Evolutionary conservation across 2,113 vertebrate genomes (phyloP).

Genomic region (Gavia stellata): DNA sequence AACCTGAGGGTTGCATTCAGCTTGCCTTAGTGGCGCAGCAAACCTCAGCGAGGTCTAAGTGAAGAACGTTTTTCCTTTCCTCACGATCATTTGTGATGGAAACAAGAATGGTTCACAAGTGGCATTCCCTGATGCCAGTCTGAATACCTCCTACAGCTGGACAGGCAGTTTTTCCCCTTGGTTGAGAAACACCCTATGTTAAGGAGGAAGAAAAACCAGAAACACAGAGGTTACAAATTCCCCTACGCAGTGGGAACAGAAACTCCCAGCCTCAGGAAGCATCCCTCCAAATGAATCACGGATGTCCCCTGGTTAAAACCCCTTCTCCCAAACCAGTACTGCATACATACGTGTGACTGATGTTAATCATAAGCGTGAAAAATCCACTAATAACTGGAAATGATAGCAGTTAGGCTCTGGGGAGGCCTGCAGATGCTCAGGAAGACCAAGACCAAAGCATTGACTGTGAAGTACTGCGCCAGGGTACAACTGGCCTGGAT

Average conservation of each 20-base stretch:
- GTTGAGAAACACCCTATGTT: neutral
- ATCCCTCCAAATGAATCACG: neutral
- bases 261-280: neutral
- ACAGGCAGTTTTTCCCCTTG: neutral
- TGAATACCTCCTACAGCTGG: neutral
- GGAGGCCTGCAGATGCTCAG: neutral
- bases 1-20: neutral
- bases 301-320: neutral
- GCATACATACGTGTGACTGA: accelerated
- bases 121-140: neutral
- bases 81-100: neutral
- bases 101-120: neutral
- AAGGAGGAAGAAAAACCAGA: slow-evolving; percentile 11
- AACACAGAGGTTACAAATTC: neutral
- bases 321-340: neutral
- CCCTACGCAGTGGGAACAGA: neutral
- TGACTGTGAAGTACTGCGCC: accelerated
- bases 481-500: neutral
- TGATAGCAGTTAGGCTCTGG: neutral
- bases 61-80: neutral
- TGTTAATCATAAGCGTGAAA: neutral
- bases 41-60: neutral
- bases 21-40: neutral
- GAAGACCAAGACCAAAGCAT: neutral
- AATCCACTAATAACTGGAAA: neutral